Base-by-base conservation (phyloP, 2,797 vertebrate genomes). In the Phalloptychus januarius region DNA sequence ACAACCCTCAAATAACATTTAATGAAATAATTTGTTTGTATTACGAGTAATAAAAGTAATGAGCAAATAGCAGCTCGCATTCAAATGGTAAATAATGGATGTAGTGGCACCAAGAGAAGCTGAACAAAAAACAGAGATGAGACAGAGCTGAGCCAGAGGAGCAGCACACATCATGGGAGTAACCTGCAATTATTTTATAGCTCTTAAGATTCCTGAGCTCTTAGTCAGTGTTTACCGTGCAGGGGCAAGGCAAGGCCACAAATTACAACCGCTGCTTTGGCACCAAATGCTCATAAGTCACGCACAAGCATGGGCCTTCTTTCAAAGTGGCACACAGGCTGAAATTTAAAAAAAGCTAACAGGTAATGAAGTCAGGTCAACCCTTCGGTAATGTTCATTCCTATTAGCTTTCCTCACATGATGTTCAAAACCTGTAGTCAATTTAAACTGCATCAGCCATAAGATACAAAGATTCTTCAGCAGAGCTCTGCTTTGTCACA, bases 131-230 rank as follows among this genome's bases (percentile, higher is more conserved):
- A n/a, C 48, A 52, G 74, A 78, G 72, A 84, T 78, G 83, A 83
- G 79, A 82, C 83, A 85, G 87, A 82, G 80, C 72, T 76, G 78
- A 88, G 87, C 82, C 75, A 88, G 85, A 85, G 79, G 80, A 93
- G 89, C 86, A 91, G 87, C 81, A 87, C 87, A 91, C 91, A 92
- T 89, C 92, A 93, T 85, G 86, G 94, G 95, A 96, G 96, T 93
- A 96, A 96, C 95, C 95, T 95, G 91, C 93, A 97, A 98, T 98
- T 98, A 98, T 96, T 97, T 97, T 96, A 96, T 96, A 95, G 95
- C 96, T 94, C 94, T 96, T 95, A 96, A 96, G 97, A 97, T 98
- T 97, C 97, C 97, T 96, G 90, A 96, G 94, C 95, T 93, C 92
- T 97, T 97, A 97, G 94, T 96, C 95, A 97, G 95, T 96, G 95